phyloP scores from a whole-genome alignment of 2,113 vertebrate species.

The Trematocara stigmaticum region DNA sequence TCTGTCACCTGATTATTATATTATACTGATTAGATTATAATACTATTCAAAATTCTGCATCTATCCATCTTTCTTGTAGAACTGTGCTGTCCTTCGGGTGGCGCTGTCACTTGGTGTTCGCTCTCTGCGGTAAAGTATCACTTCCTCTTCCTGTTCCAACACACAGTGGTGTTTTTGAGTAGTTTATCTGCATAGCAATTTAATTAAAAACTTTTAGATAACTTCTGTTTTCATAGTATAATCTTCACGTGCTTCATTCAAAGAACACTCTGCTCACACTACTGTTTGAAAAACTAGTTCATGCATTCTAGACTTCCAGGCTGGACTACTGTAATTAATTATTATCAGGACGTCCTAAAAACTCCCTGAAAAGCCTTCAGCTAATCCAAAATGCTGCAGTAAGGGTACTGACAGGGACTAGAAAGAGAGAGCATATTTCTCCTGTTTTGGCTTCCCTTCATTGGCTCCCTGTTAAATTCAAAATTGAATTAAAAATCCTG shows the following conservation, averaged over 20 bases:
- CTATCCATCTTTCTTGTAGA: background rate
- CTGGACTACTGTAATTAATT: background rate
- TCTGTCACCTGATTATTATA: background rate
- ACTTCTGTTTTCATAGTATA: background rate
- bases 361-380: background rate
- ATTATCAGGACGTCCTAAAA: background rate
- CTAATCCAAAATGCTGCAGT: fast-evolving
- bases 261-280: background rate
- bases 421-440: fast-evolving
- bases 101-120: background rate
- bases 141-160: background rate
- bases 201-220: background rate
- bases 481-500: too few species aligned
- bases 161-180: background rate
- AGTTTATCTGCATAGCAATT: background rate
- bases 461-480: background rate
- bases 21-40: background rate
- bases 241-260: background rate
- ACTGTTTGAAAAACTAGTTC: background rate
- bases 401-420: fast-evolving
- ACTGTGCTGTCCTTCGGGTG: background rate
- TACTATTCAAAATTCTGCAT: background rate
- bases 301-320: fast-evolving
- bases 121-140: background rate
- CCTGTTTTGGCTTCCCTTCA: background rate